Evolutionary conservation across 2,888 invertebrate species (phyloP), one percentile per base, ranked within the genome.

Genomic region (Salticus scenicus): DNA sequence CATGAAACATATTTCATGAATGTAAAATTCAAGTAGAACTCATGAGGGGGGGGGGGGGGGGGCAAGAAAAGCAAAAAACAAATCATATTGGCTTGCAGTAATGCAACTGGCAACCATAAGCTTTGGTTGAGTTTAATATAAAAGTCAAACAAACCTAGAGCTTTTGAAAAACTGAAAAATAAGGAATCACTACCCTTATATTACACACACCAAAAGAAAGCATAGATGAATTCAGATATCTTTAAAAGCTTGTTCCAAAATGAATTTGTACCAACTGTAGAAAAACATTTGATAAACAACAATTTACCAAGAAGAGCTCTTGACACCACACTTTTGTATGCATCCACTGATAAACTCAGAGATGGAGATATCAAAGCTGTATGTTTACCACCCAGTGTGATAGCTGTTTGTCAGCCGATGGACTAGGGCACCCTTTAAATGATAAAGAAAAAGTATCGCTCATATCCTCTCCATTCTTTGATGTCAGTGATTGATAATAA

Each of bases 191-290:
- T 47, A 47, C 17, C 17, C 17, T 2, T 47, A 47, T 47, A 47
- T 47, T 47, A 17, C 42, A 47, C 42, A 14, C 42, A 47, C 17
- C 42, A 17, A 17, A 47, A 63, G 27, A 27, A 63, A 63, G 63
- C 63, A 63, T 28, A 27, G 28, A 63, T 63, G 20, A 51, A 51
- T 51, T 51, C 51, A 51, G 37, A 17, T 10, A 5, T 63, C 24
- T 63, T 28, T 63, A 63, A 63, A 63, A 63, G 14, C 63, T 24
- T 4, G 63, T 63, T 63, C 63, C 63, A 63, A 24, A 63, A 63
- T 63, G 63, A 24, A 63, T 37, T 63, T 63, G 28, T 63, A 63
- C 63, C 28, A 24, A 63, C 63, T 63, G 17, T 28, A 63, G 63
- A 63, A 63, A 63, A 63, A 63, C 63, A 24, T 63, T 24, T 63